phyloP scores from a whole-genome alignment of 2,888 invertebrate genomes.

The Scotopteryx bipunctaria region DNA sequence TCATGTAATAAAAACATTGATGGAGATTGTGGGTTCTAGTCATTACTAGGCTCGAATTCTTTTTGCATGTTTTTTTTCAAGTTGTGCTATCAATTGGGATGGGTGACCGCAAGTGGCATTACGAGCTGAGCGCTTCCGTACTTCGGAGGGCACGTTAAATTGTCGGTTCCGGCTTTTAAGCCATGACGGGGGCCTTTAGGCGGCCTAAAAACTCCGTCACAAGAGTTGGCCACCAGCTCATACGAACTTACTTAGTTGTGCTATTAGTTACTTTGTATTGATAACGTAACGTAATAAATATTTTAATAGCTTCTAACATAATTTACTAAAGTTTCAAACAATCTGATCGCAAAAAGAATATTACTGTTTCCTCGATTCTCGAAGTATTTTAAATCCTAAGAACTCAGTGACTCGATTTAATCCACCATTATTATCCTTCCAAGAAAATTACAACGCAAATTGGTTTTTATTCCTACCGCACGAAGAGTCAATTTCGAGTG shows the following conservation, averaged over 20 bases:
- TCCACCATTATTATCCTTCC: slow-evolving; percentile 26
- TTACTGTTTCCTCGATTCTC: slow-evolving; percentile 22
- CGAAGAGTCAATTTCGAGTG: background rate
- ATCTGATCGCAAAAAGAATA: slow-evolving; percentile 18
- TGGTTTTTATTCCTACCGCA: background rate
- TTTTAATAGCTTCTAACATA: slow-evolving; percentile 1
- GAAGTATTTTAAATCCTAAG: slow-evolving; percentile 27
- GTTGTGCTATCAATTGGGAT: too few relatives aligned
- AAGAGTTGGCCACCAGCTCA: too few relatives aligned
- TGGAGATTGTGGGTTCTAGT: slow-evolving; percentile 8
- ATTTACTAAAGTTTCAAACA: slow-evolving; percentile 6
- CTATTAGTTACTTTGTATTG: background rate
- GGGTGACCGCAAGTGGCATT: too few relatives aligned
- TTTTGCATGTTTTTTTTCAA: slow-evolving; percentile 9
- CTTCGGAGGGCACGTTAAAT: too few relatives aligned
- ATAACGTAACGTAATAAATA: background rate
- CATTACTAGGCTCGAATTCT: background rate
- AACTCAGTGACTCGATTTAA: slow-evolving; percentile 35
- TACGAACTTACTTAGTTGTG: too few relatives aligned
- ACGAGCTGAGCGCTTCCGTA: too few relatives aligned
- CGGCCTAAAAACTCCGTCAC: too few relatives aligned
- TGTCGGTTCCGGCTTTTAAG: too few relatives aligned
- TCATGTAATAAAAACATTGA: slow-evolving; percentile 11
- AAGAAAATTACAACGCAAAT: slow-evolving; percentile 5
- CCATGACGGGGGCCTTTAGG: too few relatives aligned